Evolutionary conservation across 2,113 vertebrate genomes (phyloP), one percentile per base, ranked within the genome.

Genomic region (Sclerurus mexicanus): DNA sequence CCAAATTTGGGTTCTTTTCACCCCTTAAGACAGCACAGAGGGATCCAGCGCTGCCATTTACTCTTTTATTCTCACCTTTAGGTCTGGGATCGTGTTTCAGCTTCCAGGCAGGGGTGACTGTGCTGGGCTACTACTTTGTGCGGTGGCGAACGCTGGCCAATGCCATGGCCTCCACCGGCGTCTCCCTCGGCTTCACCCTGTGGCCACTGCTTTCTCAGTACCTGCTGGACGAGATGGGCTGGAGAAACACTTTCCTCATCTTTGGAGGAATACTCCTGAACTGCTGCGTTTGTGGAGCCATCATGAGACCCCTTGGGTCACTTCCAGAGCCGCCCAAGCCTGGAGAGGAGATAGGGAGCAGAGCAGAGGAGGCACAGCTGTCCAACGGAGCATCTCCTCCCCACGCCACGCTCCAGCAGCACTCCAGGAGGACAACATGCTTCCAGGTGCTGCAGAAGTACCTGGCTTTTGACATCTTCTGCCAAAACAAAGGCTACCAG

Each of bases 61-160:
- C 64, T 50, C 63, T 73, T 94, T 74, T 47, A 7, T 79, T 69
- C 72, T 63, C 67, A 74, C 73, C 73, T 75, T 67, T 96, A 99
- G 99, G 99, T 59, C 97, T 99, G 50, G 99, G 99, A n/a, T 98
- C 98, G 23, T 99, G 99, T 95, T 99, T 99, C 95, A 98, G 98
- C 94, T 99, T 99, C 97, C 99, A 99, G 94, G 98, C 99, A 5
- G 98, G 98, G 46, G 95, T 99, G 94, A 99, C 99, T 1, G 98
- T 97, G 23, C 95, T 99, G 78, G 99, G 99, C 4, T 98, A 98
- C 83, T 99, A 99, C 96, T 99, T 99, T 63, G 96, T 98, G 23
- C 98, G 98, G 13, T 98, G 98, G 11, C 98, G 91, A 62, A 96
- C 98, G 0, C 97, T 99, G 53, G 99, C 99, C 96, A 99, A 99